Base-by-base conservation (phyloP, 2,113 vertebrate genomes). In the Nothocercus julius region DNA sequence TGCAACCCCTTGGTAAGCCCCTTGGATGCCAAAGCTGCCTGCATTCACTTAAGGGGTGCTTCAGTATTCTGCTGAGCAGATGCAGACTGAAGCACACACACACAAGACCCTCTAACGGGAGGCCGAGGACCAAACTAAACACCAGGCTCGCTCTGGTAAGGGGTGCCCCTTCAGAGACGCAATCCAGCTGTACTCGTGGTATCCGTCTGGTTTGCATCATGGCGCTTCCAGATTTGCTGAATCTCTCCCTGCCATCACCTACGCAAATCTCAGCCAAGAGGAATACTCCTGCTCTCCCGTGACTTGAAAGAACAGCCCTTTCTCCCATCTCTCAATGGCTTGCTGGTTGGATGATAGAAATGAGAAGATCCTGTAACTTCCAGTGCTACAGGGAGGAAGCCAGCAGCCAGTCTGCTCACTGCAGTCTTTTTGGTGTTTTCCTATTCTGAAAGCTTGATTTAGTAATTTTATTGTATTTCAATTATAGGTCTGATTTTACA, bases 141-240 rank as follows among this genome's bases (percentile, higher is more conserved):
- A 28, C 53, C 8, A 68, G 8, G 45, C 6, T 84, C 28, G 4
- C 34, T 11, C 10, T 22, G 36, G 32, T 3, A 34, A 14, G 34
- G 85, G 44, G 42, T 14, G 5, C 6, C 11, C 51, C 27, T 44
- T 42, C 56, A 53, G 47, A 1, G 2, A 16, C 32, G 53, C 45
- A 18, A 3, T 12, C 24, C 2, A 59, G 20, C n/a, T 47, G 11
- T 6, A 14, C 2, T 9, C 59, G 17, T 3, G 4, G 1, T 1
- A 49, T 7, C 58, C 62, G 15, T 63, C 20, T 53, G 30, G 79
- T 74, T 82, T 62, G 53, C 21, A 74, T 17, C 30, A 53, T 7
- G 20, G 73, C 34, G 63, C 9, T 49, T 70, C 75, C n/a, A 63
- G 17, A 18, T 4, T 40, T 72, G 9, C 15, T 30, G 9, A 25